A percentile compares a stretch with the other conserved stretches of the same genome.
Conservation (phyloP, 2,797 vertebrate species). For the Poeciliopsis turneri region DNA sequence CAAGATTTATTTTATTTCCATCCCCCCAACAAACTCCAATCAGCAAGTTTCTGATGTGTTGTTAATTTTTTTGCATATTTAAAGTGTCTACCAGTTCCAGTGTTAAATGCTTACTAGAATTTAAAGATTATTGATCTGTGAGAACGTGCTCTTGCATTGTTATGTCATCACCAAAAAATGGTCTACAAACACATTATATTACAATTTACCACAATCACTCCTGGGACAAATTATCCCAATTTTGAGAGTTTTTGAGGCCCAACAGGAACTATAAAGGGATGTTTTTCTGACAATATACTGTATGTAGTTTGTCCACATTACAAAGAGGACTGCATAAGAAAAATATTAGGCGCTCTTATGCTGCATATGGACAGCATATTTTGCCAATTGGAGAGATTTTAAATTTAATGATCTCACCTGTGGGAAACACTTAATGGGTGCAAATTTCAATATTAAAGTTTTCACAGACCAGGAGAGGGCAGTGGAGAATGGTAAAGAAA, state of each 20-base stretch:
- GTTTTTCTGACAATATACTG: background rate
- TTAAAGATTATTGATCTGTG: too few relatives aligned
- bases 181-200: too few relatives aligned
- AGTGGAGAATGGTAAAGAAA: background rate
- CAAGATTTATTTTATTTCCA: background rate
- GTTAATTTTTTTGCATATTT: too few relatives aligned
- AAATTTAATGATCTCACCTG: background rate
- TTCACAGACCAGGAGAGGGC: background rate
- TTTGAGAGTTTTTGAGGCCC: background rate
- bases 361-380: background rate
- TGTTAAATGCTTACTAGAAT: too few relatives aligned
- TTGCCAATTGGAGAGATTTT: background rate
- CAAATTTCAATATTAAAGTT: background rate
- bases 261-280: background rate
- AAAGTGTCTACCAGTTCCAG: too few relatives aligned
- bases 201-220: too few relatives aligned
- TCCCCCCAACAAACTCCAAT: background rate
- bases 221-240: too few relatives aligned
- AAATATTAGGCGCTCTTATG: background rate
- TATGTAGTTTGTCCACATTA: background rate
- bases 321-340: background rate
- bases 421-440: background rate
- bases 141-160: too few relatives aligned
- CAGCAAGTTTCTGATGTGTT: background rate
- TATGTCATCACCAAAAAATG: too few relatives aligned